These are phyloP conservation scores for Harpalus rufipes DNA, from an alignment of 2,888 invertebrate species.

Conservation along the genomic window DNA sequence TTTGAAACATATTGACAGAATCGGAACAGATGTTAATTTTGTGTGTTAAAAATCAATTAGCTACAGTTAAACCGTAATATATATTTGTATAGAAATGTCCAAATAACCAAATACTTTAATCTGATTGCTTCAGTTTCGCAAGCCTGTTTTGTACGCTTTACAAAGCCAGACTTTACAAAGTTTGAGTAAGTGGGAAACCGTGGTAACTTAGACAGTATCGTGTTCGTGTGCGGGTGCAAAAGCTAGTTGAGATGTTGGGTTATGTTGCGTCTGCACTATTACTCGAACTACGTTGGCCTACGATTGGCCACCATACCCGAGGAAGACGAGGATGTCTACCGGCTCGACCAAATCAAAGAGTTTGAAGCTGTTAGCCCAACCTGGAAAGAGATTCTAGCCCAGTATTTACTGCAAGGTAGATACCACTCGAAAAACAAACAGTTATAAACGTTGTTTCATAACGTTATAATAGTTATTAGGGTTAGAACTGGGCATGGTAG, in stretches of 20 bases:
- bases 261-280: slow-evolving; percentile 92
- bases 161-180: not conserved
- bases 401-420: slow-evolving; percentile 84
- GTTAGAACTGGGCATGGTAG: too few species aligned
- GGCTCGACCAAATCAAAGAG: slow-evolving; percentile 91
- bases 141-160: not conserved
- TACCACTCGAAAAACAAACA: too few species aligned
- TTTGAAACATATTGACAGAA: too few species aligned
- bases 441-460: too few species aligned
- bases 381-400: slow-evolving; percentile 88
- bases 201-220: slow-evolving; percentile 1
- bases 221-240: slow-evolving; percentile 37
- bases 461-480: too few species aligned
- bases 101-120: too few species aligned
- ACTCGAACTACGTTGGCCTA: slow-evolving; percentile 86
- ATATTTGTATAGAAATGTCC: too few species aligned
- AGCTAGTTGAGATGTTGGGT: slow-evolving; percentile 75
- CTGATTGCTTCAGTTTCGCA: not conserved
- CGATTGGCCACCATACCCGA: slow-evolving; percentile 81
- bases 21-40: too few species aligned
- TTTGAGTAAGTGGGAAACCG: not conserved
- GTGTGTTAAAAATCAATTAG: too few species aligned
- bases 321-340: slow-evolving; percentile 83
- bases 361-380: slow-evolving; percentile 89
- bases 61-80: too few species aligned